These are phyloP conservation scores for Pelecanus crispus DNA, from an alignment of 2,113 vertebrate genomes.

Conservation along the genomic window DNA sequence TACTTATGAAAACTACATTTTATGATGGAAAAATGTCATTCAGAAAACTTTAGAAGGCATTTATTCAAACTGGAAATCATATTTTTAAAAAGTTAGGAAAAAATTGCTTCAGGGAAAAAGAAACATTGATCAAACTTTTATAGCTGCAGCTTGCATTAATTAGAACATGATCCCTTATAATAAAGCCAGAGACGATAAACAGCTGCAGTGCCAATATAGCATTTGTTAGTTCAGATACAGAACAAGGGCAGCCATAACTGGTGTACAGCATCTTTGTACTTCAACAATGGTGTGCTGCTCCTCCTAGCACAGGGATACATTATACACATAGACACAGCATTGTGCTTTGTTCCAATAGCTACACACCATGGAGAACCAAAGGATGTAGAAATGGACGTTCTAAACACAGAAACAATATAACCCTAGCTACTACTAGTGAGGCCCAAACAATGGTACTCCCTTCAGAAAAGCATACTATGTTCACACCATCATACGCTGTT, in stretches of 20 bases:
- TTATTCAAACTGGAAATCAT: neutral
- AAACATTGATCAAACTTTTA: slow-evolving; percentile 18
- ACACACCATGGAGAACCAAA: neutral
- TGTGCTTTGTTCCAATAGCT: slow-evolving; percentile 24
- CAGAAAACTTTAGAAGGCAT: neutral
- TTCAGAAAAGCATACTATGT: neutral
- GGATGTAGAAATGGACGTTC: neutral
- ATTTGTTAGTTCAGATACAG: slow-evolving; percentile 15
- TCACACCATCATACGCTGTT: neutral
- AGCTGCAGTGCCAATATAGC: slow-evolving; percentile 46
- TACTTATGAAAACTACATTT: neutral
- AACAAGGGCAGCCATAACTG: slow-evolving; percentile 19
- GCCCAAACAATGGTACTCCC: neutral
- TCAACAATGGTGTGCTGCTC: slow-evolving; percentile 51
- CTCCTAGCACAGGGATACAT: slow-evolving; percentile 18
- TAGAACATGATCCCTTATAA: neutral
- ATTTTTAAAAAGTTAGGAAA: neutral
- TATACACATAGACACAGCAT: neutral
- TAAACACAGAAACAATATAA: neutral
- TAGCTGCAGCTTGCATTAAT: neutral
- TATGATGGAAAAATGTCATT: neutral
- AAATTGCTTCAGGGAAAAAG: slow-evolving; percentile 17
- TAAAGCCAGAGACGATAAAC: slow-evolving; percentile 4
- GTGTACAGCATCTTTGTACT: slow-evolving; percentile 35
- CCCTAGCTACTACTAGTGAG: neutral